phyloP scores from a whole-genome alignment of 2,888 invertebrate species.

The Meghimatium bilineatum region DNA sequence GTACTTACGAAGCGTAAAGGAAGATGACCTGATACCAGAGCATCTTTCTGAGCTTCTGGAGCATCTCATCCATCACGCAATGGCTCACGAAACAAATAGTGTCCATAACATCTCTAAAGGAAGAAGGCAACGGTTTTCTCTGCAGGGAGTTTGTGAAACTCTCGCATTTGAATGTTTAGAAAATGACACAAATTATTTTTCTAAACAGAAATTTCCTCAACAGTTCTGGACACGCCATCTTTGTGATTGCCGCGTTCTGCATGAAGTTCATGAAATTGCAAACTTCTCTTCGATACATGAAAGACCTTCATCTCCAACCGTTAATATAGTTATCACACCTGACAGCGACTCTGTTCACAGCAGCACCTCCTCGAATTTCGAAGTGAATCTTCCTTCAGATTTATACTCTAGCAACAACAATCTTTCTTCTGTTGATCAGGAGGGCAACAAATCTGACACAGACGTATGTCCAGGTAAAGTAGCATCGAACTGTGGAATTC shows the following conservation, averaged over 20 bases:
- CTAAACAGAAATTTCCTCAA: conserved; percentile 51
- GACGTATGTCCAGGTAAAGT: background rate
- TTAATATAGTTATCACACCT: conserved; percentile 33
- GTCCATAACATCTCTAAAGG: conserved; percentile 30
- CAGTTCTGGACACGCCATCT: conserved; percentile 53
- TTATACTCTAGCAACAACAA: conserved; percentile 40
- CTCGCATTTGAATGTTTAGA: conserved; percentile 55
- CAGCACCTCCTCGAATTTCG: conserved; percentile 32
- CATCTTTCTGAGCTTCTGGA: conserved; percentile 48
- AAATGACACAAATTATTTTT: conserved; percentile 54
- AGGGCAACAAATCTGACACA: conserved; percentile 11
- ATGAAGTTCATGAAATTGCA: conserved; percentile 55
- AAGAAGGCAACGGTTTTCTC: conserved; percentile 32
- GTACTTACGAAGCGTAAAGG: conserved; percentile 49
- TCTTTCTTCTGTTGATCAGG: conserved; percentile 4
- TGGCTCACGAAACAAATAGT: conserved; percentile 42
- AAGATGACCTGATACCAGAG: conserved; percentile 48
- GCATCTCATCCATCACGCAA: conserved; percentile 47
- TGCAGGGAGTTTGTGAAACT: conserved; percentile 51
- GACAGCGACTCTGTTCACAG: conserved; percentile 47
- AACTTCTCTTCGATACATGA: conserved; percentile 48
- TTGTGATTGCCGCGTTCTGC: conserved; percentile 54
- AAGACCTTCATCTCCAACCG: conserved; percentile 29
- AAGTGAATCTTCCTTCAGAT: conserved; percentile 30
- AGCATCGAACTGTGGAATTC: background rate